These are phyloP conservation scores for Spicauda simplicius DNA, from an alignment of 2,888 invertebrate genomes.

Conservation along the genomic window DNA sequence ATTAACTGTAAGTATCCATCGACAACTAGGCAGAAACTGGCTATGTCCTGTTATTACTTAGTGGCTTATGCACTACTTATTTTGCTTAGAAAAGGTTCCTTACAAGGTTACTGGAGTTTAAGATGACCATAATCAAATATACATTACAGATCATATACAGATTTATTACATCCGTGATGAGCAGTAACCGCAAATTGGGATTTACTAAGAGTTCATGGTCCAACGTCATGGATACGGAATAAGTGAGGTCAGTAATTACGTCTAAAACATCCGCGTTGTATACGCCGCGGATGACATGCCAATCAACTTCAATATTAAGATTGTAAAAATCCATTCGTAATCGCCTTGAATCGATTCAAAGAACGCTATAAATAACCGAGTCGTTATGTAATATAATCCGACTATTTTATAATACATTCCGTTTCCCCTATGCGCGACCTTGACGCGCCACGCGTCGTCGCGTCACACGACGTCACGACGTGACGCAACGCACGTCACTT, in stretches of 20 bases:
- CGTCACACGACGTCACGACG: constrained; percentile 48
- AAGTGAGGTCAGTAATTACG: constrained; percentile 45
- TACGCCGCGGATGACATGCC: constrained; percentile 8
- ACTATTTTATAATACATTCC: constrained; percentile 55
- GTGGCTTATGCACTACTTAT: neutral
- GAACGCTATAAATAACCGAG: constrained; percentile 24
- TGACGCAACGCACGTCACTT: constrained; percentile 43
- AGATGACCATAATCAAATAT: constrained; percentile 14
- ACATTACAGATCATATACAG: neutral
- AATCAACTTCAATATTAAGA: constrained; percentile 4
- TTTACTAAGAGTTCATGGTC: constrained; percentile 21
- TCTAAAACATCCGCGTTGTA: constrained; percentile 25
- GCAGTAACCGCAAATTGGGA: constrained; percentile 29
- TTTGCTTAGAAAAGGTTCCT: neutral
- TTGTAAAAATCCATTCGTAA: constrained; percentile 1
- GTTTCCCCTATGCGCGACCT: constrained; percentile 57
- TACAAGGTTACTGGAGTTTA: neutral
- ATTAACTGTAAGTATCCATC: too few species aligned
- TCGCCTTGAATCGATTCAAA: neutral
- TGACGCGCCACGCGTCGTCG: constrained; percentile 47
- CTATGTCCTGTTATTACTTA: too few species aligned
- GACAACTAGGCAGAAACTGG: too few species aligned
- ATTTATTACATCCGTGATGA: constrained; percentile 38
- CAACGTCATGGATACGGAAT: constrained; percentile 39
- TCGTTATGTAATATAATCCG: constrained; percentile 59